Percentiles rank a stretch among this genome's conserved stretches.
These are phyloP conservation scores for Anhinga anhinga DNA, from an alignment of 2,113 vertebrate species.

Conservation along the genomic window DNA sequence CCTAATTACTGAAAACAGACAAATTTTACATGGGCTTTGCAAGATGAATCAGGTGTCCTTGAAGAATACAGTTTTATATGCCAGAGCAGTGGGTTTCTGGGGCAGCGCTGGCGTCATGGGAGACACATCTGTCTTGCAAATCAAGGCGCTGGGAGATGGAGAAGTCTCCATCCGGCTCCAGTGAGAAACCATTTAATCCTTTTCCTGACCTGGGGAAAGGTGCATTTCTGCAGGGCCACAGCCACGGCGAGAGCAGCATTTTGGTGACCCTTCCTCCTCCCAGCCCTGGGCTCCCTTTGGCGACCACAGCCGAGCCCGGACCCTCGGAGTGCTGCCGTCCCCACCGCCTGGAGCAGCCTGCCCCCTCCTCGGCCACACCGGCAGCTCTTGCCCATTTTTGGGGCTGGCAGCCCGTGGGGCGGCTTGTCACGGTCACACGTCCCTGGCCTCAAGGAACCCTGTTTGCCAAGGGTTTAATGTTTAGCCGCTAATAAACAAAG, in stretches of 20 bases:
- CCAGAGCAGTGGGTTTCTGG: constrained; percentile 23
- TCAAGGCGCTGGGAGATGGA: background rate
- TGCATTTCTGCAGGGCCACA: background rate
- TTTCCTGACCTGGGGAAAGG: background rate
- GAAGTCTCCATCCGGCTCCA: background rate
- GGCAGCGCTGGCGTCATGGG: accelerated
- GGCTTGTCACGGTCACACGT: background rate
- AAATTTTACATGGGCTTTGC: background rate
- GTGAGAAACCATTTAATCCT: background rate
- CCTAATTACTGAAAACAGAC: background rate
- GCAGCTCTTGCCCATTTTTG: accelerated
- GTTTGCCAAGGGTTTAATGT: constrained; percentile 60
- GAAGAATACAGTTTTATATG: background rate
- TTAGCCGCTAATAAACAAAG: constrained; percentile 48
- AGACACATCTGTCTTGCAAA: background rate
- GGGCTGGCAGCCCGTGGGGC: background rate
- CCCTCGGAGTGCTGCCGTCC: background rate
- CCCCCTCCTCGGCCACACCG: background rate
- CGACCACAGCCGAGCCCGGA: accelerated
- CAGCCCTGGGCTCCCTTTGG: background rate
- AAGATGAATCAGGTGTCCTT: background rate
- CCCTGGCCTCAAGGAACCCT: background rate
- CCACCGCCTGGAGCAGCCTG: background rate
- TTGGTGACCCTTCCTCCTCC: background rate
- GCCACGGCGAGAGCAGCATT: accelerated